Evolutionary conservation across 2,888 invertebrate species (phyloP), one percentile per base, ranked within the genome.

Genomic region (Lasioglossum leucozonium): DNA sequence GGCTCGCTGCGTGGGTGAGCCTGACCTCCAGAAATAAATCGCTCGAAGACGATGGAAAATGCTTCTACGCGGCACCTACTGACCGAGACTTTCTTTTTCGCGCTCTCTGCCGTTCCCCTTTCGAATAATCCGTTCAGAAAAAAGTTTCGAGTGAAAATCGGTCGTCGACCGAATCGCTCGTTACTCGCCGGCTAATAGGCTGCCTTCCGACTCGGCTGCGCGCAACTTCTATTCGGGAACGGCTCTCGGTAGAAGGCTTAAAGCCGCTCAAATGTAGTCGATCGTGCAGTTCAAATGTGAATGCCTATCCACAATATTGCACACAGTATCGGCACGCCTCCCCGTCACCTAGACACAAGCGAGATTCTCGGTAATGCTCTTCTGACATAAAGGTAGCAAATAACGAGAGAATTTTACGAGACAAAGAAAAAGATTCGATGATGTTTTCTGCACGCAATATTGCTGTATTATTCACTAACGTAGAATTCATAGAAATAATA

Each of bases 21-120:
- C 79, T 76, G 85, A 87, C 84, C 82, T 85, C 85, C 87, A 81
- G 78, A 62, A 82, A 80, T 75, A 72, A 82, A 89, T 90, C 89
- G 89, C 85, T 87, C 77, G 82, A 88, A 91, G 91, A 91, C 88
- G 87, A 88, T 86, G 84, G 85, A 84, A 83, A 88, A 91, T 87
- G 82, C 82, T 84, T 77, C 74, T 51, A 72, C 69, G 79, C 42
- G 81, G 77, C 84, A 88, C 90, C 91, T 90, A 91, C 91, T 92
- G 90, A 89, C 91, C 91, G 91, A 90, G 83, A 88, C 86, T 87
- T 77, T 81, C 79, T 72, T 86, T 40, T 73, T 65, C 82, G 78
- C 58, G 69, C 73, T 69, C 72, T 26, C 58, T 34, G 26, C 44
- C 72, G 26, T n/a, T 30, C 72, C 26, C 51, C 69, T 37, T 72